Conservation (phyloP, 2,113 vertebrate genomes). For the Sarotherodon lohbergeri region DNA sequence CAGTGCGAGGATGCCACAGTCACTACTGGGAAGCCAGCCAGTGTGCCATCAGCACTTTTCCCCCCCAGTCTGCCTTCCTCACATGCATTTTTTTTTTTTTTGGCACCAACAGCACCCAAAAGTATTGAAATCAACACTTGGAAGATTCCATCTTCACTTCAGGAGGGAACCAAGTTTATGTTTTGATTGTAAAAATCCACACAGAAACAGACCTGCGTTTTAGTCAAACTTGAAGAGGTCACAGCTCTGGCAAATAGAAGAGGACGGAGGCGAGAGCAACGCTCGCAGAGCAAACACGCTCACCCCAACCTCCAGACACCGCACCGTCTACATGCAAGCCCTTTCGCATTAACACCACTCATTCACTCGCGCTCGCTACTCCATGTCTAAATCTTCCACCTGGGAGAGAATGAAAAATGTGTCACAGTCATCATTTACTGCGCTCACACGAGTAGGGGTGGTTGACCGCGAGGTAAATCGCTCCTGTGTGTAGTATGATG, state of each 20-base stretch:
- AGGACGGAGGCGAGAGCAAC: conserved; percentile 21
- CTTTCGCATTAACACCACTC: neutral
- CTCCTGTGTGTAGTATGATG: conserved; percentile 54
- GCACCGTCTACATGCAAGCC: neutral
- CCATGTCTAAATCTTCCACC: conserved; percentile 57
- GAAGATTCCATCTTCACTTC: neutral
- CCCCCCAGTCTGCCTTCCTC: neutral
- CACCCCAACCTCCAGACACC: neutral
- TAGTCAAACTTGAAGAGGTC: conserved; percentile 45
- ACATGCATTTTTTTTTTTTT: conserved; percentile 12
- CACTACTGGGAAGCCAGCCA: conserved; percentile 51
- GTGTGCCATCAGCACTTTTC: conserved; percentile 55
- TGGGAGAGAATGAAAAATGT: conserved; percentile 67
- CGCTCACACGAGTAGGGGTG: conserved; percentile 38
- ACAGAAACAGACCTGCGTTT: conserved; percentile 10
- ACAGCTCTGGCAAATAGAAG: conserved; percentile 32
- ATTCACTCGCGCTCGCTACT: conserved; percentile 30
- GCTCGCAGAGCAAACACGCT: conserved; percentile 27
- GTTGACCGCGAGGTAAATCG: conserved; percentile 47
- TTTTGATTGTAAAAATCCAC: conserved; percentile 16
- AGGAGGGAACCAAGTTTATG: neutral
- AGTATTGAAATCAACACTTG: neutral
- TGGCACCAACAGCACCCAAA: neutral
- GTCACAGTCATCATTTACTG: conserved; percentile 50
- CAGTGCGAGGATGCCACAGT: conserved; percentile 51